A percentile compares a stretch with the other conserved stretches of the same genome.
Conservation (phyloP, 2,797 vertebrate genomes). For the Gastrophryne carolinensis region DNA sequence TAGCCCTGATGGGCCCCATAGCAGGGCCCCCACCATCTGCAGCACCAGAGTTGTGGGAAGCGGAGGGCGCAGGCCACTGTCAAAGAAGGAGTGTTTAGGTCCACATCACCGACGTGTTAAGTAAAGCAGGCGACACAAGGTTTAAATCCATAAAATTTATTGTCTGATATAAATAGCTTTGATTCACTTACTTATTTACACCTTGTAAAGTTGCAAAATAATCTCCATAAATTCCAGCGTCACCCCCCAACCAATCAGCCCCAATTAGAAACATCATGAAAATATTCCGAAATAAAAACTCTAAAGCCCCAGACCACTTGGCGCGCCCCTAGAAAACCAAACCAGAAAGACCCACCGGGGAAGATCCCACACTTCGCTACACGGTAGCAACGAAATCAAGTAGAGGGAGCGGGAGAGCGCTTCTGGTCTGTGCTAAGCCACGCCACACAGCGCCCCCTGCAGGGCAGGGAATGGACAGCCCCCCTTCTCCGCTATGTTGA, state of each 20-base stretch:
- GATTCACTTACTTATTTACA: conserved; percentile 80
- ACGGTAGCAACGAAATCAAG: conserved; percentile 79
- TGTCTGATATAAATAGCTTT: conserved; percentile 88
- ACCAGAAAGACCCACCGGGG: conserved; percentile 72
- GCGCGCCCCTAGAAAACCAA: conserved; percentile 56
- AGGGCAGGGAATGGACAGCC: conserved; percentile 75
- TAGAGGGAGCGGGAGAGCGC: conserved; percentile 20
- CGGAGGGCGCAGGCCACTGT: too few species aligned
- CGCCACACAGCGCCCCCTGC: not conserved
- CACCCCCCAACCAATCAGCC: conserved; percentile 69
- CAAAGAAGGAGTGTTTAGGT: too few species aligned
- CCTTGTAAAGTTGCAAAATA: conserved; percentile 80
- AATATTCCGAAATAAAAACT: conserved; percentile 70
- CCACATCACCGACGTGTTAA: too few species aligned
- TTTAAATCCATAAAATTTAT: conserved; percentile 73
- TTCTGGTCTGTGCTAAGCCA: not conserved
- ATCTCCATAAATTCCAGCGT: conserved; percentile 72
- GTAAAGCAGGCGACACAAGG: not conserved
- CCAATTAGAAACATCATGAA: conserved; percentile 77
- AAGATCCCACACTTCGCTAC: conserved; percentile 75
- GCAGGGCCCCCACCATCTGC: too few species aligned
- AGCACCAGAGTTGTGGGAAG: too few species aligned
- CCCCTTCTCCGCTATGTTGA: conserved; percentile 66
- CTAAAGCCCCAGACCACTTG: conserved; percentile 73
- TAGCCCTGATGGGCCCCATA: too few species aligned